phyloP scores from a whole-genome alignment of 2,797 vertebrate species.

The Pseudomugil tenellus region DNA sequence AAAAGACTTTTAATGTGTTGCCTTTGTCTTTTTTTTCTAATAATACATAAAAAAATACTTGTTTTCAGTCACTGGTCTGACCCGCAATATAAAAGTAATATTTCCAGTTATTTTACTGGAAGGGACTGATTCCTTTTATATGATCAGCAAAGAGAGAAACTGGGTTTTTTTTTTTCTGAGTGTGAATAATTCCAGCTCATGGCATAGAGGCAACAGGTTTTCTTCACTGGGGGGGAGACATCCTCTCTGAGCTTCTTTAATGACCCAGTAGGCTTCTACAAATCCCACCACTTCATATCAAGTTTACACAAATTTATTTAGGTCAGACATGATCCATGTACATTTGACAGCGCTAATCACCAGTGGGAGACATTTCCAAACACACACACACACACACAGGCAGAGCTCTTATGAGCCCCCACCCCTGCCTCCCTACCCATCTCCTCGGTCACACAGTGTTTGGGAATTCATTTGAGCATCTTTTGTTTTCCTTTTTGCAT shows the following conservation, averaged over 20 bases:
- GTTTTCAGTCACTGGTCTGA: too few relatives aligned
- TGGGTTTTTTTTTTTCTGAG: constrained; percentile 13
- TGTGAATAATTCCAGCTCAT: constrained; percentile 26
- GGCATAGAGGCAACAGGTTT: background rate
- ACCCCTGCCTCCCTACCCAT: too few relatives aligned
- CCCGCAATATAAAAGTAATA: rapidly evolving
- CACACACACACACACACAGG: background rate
- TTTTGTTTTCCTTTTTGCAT: constrained; percentile 2
- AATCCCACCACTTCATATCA: background rate
- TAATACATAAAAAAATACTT: too few relatives aligned
- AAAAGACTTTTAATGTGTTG: constrained; percentile 10
- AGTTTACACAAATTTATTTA: background rate
- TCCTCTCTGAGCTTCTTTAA: constrained; percentile 26
- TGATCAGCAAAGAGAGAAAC: constrained; percentile 4
- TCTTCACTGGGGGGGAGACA: background rate
- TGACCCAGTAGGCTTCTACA: constrained; percentile 19
- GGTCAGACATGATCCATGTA: background rate
- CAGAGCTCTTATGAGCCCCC: background rate
- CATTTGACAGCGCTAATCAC: background rate
- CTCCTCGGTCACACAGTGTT: constrained; percentile 21
- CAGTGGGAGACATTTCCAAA: background rate
- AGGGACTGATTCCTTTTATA: constrained; percentile 4
- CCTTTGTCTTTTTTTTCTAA: constrained; percentile 7
- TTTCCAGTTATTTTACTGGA: background rate
- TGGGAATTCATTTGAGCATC: constrained; percentile 34